Evolutionary conservation across 2,113 vertebrate genomes (phyloP).

Genomic region (Coryphaenoides rupestris): DNA sequence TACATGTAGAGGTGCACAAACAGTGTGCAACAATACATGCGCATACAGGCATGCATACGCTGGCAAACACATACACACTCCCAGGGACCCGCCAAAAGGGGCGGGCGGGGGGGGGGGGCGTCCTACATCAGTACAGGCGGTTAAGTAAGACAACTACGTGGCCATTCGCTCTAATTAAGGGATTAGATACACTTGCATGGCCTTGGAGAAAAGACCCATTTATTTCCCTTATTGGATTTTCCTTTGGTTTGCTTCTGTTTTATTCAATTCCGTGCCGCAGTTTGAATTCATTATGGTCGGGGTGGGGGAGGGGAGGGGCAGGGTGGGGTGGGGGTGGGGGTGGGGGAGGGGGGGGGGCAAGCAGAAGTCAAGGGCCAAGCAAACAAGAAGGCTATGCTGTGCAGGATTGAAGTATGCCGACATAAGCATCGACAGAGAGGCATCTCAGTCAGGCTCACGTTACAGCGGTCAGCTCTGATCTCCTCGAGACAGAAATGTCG

Average conservation of each 20-base stretch:
- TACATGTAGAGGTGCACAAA: neutral
- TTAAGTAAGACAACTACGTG: slow-evolving; percentile 30
- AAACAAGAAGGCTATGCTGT: slow-evolving; percentile 17
- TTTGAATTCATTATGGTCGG: slow-evolving; percentile 63
- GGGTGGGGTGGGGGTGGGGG: slow-evolving; percentile 12
- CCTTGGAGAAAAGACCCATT: slow-evolving; percentile 58
- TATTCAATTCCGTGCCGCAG: slow-evolving; percentile 57
- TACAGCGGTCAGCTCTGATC: slow-evolving; percentile 21
- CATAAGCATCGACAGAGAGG: slow-evolving; percentile 29
- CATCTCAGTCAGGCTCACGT: slow-evolving; percentile 25
- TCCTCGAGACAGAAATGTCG: neutral
- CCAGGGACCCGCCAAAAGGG: neutral
- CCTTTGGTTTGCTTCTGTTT: slow-evolving; percentile 49
- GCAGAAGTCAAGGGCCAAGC: slow-evolving; percentile 24
- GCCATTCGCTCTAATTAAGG: slow-evolving; percentile 56
- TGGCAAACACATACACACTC: neutral
- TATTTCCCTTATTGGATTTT: slow-evolving; percentile 61
- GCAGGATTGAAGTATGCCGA: slow-evolving; percentile 27
- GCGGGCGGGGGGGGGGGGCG: too few species aligned
- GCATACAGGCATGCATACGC: neutral
- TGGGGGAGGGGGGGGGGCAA: slow-evolving; percentile 7
- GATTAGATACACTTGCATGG: slow-evolving; percentile 58
- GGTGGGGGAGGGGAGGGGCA: slow-evolving; percentile 6
- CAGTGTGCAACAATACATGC: neutral
- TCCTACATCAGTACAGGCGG: slow-evolving; percentile 28